A percentile compares a stretch with the other conserved stretches of the same genome.
phyloP scores from a whole-genome alignment of 2,113 vertebrate genomes.

The Myiozetetes cayanensis region DNA sequence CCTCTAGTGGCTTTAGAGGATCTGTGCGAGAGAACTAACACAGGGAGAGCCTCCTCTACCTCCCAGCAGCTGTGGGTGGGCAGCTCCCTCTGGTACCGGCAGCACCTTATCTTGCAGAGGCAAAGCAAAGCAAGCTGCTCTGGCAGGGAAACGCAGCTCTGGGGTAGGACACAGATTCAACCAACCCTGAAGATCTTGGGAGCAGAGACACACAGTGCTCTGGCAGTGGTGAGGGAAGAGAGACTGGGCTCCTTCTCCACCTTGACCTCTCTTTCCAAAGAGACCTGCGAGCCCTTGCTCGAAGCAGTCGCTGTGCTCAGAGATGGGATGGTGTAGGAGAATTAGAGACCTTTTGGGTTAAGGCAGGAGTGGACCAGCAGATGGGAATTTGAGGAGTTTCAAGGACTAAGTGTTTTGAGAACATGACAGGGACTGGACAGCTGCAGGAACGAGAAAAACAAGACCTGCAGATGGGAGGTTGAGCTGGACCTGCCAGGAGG shows the following conservation, averaged over 20 bases:
- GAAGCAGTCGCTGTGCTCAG: background rate
- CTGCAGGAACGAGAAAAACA: too few species aligned
- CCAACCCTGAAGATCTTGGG: background rate
- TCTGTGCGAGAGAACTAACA: rapidly evolving
- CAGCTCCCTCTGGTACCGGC: background rate
- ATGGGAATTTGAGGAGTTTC: too few species aligned
- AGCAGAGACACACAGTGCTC: rapidly evolving
- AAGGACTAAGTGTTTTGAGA: too few species aligned
- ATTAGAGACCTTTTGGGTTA: too few species aligned
- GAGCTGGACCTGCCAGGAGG: too few species aligned
- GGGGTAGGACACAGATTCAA: background rate
- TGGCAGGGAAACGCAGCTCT: background rate
- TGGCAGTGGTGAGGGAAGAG: background rate
- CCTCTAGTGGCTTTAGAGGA: background rate
- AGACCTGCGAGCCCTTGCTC: background rate
- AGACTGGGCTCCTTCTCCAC: background rate
- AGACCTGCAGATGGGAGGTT: too few species aligned
- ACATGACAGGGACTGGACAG: too few species aligned
- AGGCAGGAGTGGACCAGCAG: too few species aligned
- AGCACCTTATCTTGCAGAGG: background rate
- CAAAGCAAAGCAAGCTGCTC: background rate
- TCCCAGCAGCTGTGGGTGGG: background rate
- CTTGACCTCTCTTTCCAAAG: background rate
- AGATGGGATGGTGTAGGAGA: background rate
- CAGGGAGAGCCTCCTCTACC: background rate